These are phyloP conservation scores for Platycheirus albimanus DNA, from an alignment of 2,888 invertebrate genomes.

Conservation along the genomic window DNA sequence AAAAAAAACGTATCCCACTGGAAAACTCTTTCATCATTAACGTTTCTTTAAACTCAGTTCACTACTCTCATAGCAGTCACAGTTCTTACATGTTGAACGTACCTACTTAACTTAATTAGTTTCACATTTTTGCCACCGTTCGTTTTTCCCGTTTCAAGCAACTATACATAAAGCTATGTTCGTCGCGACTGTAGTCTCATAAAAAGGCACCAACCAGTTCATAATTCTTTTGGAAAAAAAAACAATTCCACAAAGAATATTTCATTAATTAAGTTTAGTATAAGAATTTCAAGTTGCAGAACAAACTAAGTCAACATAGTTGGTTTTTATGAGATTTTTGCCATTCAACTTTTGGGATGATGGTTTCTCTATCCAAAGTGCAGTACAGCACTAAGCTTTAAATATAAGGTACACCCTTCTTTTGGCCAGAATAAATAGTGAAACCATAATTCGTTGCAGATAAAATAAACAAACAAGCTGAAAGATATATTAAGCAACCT, in stretches of 20 bases:
- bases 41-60: slow-evolving; percentile 19
- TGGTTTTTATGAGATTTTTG: slow-evolving; percentile 21
- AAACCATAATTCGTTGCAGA: slow-evolving; percentile 43
- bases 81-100: slow-evolving; percentile 40
- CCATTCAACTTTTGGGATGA: slow-evolving; percentile 40
- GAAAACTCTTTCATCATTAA: slow-evolving; percentile 24
- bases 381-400: slow-evolving; percentile 2
- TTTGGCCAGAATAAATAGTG: slow-evolving; percentile 48
- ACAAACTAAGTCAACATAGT: slow-evolving; percentile 55
- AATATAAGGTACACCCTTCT: slow-evolving; percentile 7
- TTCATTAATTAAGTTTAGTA: slow-evolving; percentile 62
- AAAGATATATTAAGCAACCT: slow-evolving; percentile 2
- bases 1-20: too few species aligned
- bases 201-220: slow-evolving; percentile 43
- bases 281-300: slow-evolving; percentile 46
- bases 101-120: slow-evolving; percentile 60
- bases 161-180: not conserved
- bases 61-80: slow-evolving; percentile 17
- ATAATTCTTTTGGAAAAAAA: slow-evolving; percentile 6
- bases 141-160: slow-evolving; percentile 18
- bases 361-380: slow-evolving; percentile 6
- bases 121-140: slow-evolving; percentile 40
- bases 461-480: slow-evolving; percentile 43
- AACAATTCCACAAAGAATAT: slow-evolving; percentile 36
- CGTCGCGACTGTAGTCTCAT: slow-evolving; percentile 1